Evolutionary conservation across 2,113 vertebrate species (phyloP).

Genomic region (Zootoca vivipara): DNA sequence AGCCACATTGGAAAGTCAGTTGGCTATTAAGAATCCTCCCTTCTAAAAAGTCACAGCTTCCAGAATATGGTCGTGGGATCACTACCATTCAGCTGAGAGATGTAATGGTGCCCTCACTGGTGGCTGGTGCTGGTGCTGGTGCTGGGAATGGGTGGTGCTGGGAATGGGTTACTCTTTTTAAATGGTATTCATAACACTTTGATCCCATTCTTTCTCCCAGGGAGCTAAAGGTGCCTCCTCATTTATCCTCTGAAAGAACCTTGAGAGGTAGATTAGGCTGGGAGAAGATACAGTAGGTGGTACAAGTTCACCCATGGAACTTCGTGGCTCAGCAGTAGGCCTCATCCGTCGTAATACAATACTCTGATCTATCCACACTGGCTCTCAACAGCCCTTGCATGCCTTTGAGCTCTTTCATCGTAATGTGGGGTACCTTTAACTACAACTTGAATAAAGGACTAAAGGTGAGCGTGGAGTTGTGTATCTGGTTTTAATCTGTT

Average conservation of each 20-base stretch:
- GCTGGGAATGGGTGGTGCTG: neutral
- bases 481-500: no score
- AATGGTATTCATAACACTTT: no score
- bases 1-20: neutral
- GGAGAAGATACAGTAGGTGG: no score
- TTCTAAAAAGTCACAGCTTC: neutral
- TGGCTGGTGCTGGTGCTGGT: no score
- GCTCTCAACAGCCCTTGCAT: neutral
- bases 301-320: no score
- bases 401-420: neutral
- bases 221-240: neutral
- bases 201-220: neutral
- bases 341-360: neutral
- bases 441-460: no score
- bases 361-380: neutral
- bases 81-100: no score
- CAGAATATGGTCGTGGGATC: neutral
- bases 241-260: neutral
- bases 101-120: no score
- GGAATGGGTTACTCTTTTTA: neutral
- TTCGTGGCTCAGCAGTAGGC: no score
- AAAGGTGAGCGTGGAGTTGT: no score
- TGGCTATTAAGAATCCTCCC: neutral
- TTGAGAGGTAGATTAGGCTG: no score
- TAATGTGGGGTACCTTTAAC: no score